Percentiles rank a stretch among this genome's conserved stretches.
Evolutionary conservation across 2,113 vertebrate genomes (phyloP).

Genomic region (Prionailurus viverrinus): DNA sequence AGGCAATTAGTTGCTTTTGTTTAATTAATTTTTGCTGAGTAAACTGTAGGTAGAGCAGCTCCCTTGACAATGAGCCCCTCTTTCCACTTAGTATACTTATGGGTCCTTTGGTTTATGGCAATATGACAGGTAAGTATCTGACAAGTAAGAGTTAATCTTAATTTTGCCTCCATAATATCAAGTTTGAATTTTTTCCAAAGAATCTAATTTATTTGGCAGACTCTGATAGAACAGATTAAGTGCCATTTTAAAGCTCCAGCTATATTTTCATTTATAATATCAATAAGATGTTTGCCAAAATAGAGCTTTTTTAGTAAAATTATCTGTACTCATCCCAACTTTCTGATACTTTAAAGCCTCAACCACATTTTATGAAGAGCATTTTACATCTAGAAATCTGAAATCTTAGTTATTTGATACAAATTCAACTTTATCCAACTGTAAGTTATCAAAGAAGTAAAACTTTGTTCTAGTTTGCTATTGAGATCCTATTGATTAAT

Average conservation of each 20-base stretch:
- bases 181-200: slow-evolving; percentile 64
- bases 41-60: not conserved
- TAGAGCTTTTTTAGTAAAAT: slow-evolving; percentile 54
- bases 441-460: not conserved
- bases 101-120: not conserved
- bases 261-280: slow-evolving; percentile 68
- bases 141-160: slow-evolving; percentile 50
- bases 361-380: slow-evolving; percentile 53
- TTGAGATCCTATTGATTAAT: slow-evolving; percentile 5
- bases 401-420: slow-evolving; percentile 31
- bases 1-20: slow-evolving; percentile 38
- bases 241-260: slow-evolving; percentile 62
- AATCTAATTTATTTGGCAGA: slow-evolving; percentile 71
- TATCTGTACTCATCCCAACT: slow-evolving; percentile 25
- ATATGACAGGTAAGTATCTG: not conserved
- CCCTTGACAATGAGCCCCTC: not conserved
- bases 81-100: not conserved
- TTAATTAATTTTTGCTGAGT: slow-evolving; percentile 52
- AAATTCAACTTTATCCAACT: not conserved
- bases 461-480: slow-evolving; percentile 19
- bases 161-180: slow-evolving; percentile 55
- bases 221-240: slow-evolving; percentile 49
- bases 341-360: slow-evolving; percentile 22
- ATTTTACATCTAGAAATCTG: not conserved
- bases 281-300: slow-evolving; percentile 66